These are phyloP conservation scores for Melanotaenia boesemani DNA, from an alignment of 2,797 vertebrate genomes.

Conservation along the genomic window DNA sequence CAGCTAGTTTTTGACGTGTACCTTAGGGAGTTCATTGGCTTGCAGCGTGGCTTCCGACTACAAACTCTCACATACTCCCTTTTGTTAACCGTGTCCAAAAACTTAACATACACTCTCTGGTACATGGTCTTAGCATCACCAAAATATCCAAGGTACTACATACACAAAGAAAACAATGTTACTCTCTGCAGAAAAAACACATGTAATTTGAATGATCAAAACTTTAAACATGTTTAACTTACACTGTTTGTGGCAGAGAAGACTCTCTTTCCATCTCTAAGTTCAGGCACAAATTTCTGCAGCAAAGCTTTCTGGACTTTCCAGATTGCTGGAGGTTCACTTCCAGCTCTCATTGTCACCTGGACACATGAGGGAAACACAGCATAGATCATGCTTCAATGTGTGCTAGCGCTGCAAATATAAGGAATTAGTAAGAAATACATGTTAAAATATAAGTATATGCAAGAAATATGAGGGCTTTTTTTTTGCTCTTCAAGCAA, in stretches of 20 bases:
- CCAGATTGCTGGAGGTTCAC: conserved; percentile 98
- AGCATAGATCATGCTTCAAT: conserved; percentile 8
- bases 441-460: not conserved
- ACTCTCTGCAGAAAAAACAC: not conserved
- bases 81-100: conserved; percentile 98
- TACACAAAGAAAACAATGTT: conserved; percentile 24
- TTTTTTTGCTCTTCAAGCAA: not conserved
- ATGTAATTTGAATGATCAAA: not conserved
- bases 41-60: conserved; percentile 94
- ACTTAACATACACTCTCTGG: conserved; percentile 96
- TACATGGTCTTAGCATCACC: conserved; percentile 98
- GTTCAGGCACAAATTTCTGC: conserved; percentile 98
- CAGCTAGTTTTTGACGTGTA: conserved; percentile 47
- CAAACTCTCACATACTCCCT: conserved; percentile 97
- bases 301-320: conserved; percentile 99
- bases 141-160: conserved; percentile 98
- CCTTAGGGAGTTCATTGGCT: conserved; percentile 92
- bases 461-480: not conserved
- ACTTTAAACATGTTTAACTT: conserved; percentile 68
- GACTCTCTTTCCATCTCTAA: conserved; percentile 93
- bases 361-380: conserved; percentile 60
- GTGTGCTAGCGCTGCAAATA: not conserved
- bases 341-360: conserved; percentile 91
- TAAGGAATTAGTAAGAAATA: not conserved
- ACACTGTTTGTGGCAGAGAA: conserved; percentile 99